phyloP scores from a whole-genome alignment of 2,888 invertebrate genomes.

The Xanthostigma xanthostigma region DNA sequence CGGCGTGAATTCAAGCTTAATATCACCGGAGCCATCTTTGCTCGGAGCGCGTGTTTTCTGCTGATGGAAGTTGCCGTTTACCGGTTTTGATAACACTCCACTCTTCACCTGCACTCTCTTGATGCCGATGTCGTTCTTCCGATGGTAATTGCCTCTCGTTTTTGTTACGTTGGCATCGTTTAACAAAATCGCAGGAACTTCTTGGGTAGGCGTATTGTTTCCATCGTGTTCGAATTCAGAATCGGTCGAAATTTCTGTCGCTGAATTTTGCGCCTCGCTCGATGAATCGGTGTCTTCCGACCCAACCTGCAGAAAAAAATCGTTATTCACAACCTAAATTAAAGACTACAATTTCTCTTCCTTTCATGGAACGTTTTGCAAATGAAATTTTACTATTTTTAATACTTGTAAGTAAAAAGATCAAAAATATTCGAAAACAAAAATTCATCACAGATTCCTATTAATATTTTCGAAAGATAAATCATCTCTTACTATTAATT shows the following conservation, averaged over 20 bases:
- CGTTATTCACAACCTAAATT: conserved; percentile 1
- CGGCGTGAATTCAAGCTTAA: conserved; percentile 29
- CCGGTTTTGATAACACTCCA: conserved; percentile 30
- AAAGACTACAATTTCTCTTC: background rate
- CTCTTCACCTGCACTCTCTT: conserved; percentile 46
- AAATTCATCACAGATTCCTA: no score
- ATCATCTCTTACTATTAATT: no score
- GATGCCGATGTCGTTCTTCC: conserved; percentile 21
- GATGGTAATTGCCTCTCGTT: conserved; percentile 27
- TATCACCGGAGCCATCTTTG: conserved; percentile 15
- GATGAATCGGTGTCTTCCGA: conserved; percentile 47
- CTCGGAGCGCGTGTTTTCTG: conserved; percentile 14
- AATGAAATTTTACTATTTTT: no score
- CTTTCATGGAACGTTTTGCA: background rate
- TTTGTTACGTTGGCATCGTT: conserved; percentile 47
- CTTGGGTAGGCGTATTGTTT: conserved; percentile 45
- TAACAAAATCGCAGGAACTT: conserved; percentile 55
- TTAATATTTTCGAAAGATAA: no score
- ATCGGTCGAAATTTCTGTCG: conserved; percentile 84
- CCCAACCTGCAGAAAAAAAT: conserved; percentile 37
- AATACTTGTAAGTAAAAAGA: no score
- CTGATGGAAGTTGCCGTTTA: conserved; percentile 26
- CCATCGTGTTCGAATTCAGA: conserved; percentile 83
- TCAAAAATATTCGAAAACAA: no score
- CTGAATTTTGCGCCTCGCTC: conserved; percentile 66